Conservation (phyloP, 2,797 vertebrate species). For the Onychomys torridus region DNA sequence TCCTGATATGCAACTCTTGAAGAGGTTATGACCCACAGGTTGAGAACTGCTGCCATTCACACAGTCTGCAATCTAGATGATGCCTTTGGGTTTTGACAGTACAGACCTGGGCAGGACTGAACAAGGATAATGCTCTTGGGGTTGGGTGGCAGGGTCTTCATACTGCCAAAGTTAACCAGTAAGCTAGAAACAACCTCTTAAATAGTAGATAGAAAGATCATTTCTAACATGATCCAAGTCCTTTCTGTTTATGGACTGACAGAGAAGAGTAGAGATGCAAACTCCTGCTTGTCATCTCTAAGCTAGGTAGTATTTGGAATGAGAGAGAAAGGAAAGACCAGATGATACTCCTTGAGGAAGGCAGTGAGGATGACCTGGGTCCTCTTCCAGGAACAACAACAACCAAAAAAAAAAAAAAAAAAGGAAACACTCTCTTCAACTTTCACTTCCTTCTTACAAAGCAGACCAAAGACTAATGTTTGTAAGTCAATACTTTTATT, state of each 20-base stretch:
- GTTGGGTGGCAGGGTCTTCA: not conserved
- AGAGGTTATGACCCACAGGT: not conserved
- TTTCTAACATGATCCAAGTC: not conserved
- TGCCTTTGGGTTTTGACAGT: not conserved
- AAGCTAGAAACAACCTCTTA: not conserved
- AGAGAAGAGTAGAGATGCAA: not conserved
- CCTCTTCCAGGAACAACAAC: not conserved
- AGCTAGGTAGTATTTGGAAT: not conserved
- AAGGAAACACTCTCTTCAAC: not conserved
- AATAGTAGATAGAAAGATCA: not conserved
- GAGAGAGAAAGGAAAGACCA: not conserved
- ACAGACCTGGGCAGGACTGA: not conserved
- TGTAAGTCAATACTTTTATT: not conserved
- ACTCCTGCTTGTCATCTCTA: not conserved
- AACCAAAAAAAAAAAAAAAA: not conserved
- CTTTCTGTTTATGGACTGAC: not conserved
- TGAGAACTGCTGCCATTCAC: not conserved
- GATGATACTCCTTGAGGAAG: not conserved
- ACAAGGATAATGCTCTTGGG: not conserved
- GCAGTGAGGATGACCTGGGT: not conserved
- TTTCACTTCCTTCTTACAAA: not conserved
- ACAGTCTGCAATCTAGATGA: not conserved
- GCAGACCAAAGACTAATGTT: not conserved
- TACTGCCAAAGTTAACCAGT: not conserved
- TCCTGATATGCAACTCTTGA: not conserved